Base-by-base conservation (phyloP, 1,140 invertebrate species). In the Drosophila guanche region DNA sequence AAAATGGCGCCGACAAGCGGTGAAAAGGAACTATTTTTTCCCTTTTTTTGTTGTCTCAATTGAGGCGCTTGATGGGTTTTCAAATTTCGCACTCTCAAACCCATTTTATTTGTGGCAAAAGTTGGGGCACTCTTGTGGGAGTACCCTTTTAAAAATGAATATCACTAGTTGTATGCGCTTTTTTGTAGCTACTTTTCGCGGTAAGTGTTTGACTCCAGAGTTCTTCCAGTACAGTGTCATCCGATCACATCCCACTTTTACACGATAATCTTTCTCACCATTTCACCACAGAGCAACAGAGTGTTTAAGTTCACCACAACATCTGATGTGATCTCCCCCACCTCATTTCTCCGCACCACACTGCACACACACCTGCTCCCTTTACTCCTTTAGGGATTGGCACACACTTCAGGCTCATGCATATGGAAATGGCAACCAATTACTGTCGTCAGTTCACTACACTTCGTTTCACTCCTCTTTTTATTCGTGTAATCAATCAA, bases 341-440 rank as follows among this genome's bases (percentile, higher is more conserved):
- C 5, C 27, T 2, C 27, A 29, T 29, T 29, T 29, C 16, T 20
- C 16, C n/a, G n/a, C 3, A 27, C 25, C 25, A 27, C 25, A 27
- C 27, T 20, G 16, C 7, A 29, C 2, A 6, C 6, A 27, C 25
- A 27, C 25, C 29, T 8, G 29, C 43, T 45, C 22, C 57, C 58
- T 29, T 27, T n/a, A n/a, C n/a, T 65, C 25, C 61, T 12, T 6
- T 29, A n/a, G 48, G 20, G 7, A 3, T 8, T 33, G 16, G 1
- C 4, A 4, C 27, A 20, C 16, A 20, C 16, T 20, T 22, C 56
- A 37, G 20, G 7, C 25, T 58, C 59, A 37, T 65, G 65, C 48
- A 68, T 68, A 40, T 52, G 62, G 16, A 68, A 68, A 67, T 50
- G 48, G 55, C 67, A 23, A 65, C 66, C 66, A 69, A 69, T 69